Conservation (phyloP, 2,888 invertebrate genomes). For the Noctua janthina region DNA sequence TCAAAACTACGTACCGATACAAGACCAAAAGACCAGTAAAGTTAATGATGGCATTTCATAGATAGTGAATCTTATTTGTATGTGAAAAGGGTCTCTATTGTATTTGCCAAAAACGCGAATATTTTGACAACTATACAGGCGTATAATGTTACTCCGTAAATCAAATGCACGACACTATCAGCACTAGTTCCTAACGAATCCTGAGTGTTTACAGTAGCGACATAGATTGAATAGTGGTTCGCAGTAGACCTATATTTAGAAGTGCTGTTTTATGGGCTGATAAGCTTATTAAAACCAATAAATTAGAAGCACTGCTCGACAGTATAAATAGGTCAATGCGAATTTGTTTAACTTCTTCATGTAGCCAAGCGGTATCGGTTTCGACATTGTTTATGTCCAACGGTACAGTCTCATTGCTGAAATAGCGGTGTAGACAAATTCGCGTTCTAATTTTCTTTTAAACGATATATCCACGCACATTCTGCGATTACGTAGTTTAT, state of each 20-base stretch:
- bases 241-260: conserved; percentile 19
- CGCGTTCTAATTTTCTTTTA: conserved; percentile 32
- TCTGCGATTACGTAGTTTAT: conserved; percentile 26
- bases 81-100: not conserved
- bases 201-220: not conserved
- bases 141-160: not conserved
- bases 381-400: conserved; percentile 22
- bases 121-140: not conserved
- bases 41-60: not conserved
- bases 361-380: not conserved
- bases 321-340: conserved; percentile 9
- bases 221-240: conserved; percentile 6
- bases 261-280: conserved; percentile 19
- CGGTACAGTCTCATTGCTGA: conserved; percentile 8
- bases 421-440: conserved; percentile 20
- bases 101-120: not conserved
- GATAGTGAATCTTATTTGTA: not conserved
- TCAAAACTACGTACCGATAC: not conserved
- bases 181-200: not conserved
- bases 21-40: not conserved
- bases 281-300: conserved; percentile 32
- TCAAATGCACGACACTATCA: not conserved
- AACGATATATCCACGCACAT: conserved; percentile 29
- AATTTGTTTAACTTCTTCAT: conserved; percentile 23
- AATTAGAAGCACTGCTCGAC: not conserved